A percentile compares a stretch with the other conserved stretches of the same genome.
These are phyloP conservation scores for Damaliscus lunatus DNA, from an alignment of 2,113 vertebrate genomes.

Conservation along the genomic window DNA sequence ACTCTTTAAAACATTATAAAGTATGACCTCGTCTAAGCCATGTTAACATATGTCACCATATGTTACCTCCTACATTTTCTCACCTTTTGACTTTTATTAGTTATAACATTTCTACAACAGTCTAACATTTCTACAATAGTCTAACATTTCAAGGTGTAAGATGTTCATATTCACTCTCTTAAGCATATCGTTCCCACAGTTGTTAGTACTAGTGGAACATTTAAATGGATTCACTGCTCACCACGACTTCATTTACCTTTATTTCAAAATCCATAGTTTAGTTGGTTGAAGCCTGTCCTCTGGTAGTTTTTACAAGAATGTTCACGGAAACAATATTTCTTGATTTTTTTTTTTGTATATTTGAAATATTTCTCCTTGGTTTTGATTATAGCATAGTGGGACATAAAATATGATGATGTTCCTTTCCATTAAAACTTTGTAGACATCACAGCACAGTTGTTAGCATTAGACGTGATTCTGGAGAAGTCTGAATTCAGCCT, in stretches of 20 bases:
- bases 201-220: slow-evolving; percentile 15
- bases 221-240: slow-evolving; percentile 46
- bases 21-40: neutral
- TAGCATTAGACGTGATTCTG: neutral
- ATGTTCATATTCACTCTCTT: slow-evolving; percentile 12
- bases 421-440: slow-evolving; percentile 39
- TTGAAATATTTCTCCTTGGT: slow-evolving; percentile 39
- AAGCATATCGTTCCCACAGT: neutral
- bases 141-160: neutral
- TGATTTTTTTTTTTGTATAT: slow-evolving; percentile 42
- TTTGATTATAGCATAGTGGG: slow-evolving; percentile 50
- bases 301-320: slow-evolving; percentile 54
- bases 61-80: neutral
- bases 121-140: neutral
- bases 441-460: neutral
- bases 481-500: neutral
- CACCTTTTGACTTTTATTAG: slow-evolving; percentile 16
- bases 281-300: slow-evolving; percentile 32
- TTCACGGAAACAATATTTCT: slow-evolving; percentile 62
- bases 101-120: slow-evolving; percentile 21
- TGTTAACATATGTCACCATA: neutral
- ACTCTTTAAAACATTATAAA: slow-evolving; percentile 28
- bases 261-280: slow-evolving; percentile 53
- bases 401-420: slow-evolving; percentile 40
- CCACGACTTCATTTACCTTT: slow-evolving; percentile 10